Base-by-base conservation (phyloP, 2,113 vertebrate genomes). In the Brienomyrus brachyistius region DNA sequence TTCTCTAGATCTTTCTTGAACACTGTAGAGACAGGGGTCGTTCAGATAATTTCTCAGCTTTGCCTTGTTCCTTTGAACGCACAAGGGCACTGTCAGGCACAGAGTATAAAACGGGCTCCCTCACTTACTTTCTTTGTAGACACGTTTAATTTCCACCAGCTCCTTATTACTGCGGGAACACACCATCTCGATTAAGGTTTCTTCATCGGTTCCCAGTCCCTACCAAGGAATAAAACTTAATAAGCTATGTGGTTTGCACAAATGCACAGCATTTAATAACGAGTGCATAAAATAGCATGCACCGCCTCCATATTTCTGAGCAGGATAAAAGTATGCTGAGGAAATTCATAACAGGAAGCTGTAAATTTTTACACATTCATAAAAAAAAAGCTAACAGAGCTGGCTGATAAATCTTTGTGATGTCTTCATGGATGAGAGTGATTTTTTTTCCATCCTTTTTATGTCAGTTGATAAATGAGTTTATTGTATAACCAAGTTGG, bases 131-230 rank as follows among this genome's bases (percentile, higher is more conserved):
- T 99, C 98, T 88, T 92, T 97, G 94, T 99, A 99, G 89, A 97
- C 97, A 89, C 90, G 95, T 92, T 97, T 98, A 85, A 99, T 99
- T 89, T 97, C 96, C 86, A 93, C 4, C 47, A 99, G 95, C 90
- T 99, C 97, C 47, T 94, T 91, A 48, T 96, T 99, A 95, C 97
- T 98, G 89, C 98, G 95, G 0, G 98, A 99, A 94, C 98, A 99
- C 92, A 99, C 94, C 88, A 99, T 96, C 95, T 99, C 98, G 88
- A 99, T 98, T 89, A 99, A 96, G 0, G 96, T 97, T 90, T 98
- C 98, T 92, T 99, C 98, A 90, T 99, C 98, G 0, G 98, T 99
- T 90, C 98, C 98, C 91, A 99, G 94, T 0, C 98, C 98, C 98
- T 99, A 93, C 17, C 93, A 92, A 59, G 43, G 91, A 90, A 92